Percentiles rank a stretch among this genome's conserved stretches.
Conservation (phyloP, 2,888 invertebrate species). For the Pseudococcus viburni region DNA sequence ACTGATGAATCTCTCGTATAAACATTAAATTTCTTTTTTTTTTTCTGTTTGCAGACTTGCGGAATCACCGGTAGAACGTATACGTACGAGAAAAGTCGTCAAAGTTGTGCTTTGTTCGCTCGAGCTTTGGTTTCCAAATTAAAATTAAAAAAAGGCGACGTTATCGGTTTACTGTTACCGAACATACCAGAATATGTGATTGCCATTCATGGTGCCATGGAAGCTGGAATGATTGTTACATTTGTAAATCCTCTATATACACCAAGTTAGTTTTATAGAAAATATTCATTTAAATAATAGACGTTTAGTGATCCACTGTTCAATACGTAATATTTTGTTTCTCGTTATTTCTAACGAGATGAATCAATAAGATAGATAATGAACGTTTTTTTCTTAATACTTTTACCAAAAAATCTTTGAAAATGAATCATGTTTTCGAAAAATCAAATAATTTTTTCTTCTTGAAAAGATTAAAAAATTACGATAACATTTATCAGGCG, state of each 20-base stretch:
- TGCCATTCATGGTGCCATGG: slow-evolving; percentile 78
- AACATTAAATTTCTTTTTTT: not conserved
- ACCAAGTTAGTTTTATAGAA: slow-evolving; percentile 72
- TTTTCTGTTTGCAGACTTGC: slow-evolving; percentile 75
- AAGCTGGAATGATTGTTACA: slow-evolving; percentile 78
- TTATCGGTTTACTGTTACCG: slow-evolving; percentile 78
- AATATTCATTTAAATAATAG: too few relatives aligned
- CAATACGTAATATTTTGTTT: too few relatives aligned
- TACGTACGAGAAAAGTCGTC: slow-evolving; percentile 72
- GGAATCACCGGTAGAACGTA: slow-evolving; percentile 79
- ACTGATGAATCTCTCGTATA: too few relatives aligned
- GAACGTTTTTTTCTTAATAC: too few relatives aligned
- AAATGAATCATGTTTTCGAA: too few relatives aligned
- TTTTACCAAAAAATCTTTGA: too few relatives aligned
- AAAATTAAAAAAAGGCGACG: slow-evolving; percentile 77
- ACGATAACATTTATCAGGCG: too few relatives aligned
- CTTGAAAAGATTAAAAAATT: too few relatives aligned
- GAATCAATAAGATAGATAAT: too few relatives aligned
- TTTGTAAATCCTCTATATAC: slow-evolving; percentile 82
- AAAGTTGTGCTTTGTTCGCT: slow-evolving; percentile 73
- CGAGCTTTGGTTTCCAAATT: slow-evolving; percentile 75
- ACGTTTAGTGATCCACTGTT: too few relatives aligned
- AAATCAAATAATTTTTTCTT: too few relatives aligned
- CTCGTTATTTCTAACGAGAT: too few relatives aligned
- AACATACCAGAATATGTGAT: slow-evolving; percentile 81